phyloP scores from a whole-genome alignment of 2,113 vertebrate species.

The Alosa alosa region DNA sequence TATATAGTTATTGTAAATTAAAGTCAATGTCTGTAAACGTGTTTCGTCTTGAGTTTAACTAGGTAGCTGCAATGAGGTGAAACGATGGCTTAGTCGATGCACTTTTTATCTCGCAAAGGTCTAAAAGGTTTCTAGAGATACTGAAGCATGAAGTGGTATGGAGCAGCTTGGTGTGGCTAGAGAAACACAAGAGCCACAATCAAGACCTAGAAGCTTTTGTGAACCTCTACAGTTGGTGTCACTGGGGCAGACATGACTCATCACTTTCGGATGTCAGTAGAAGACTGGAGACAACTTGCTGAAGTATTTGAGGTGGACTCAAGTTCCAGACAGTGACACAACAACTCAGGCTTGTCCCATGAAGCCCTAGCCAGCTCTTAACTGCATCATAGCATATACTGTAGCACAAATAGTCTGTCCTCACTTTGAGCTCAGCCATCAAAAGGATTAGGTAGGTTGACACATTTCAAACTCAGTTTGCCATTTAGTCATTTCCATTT shows the following conservation, averaged over 20 bases:
- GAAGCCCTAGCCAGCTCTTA: neutral
- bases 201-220: slow-evolving; percentile 76
- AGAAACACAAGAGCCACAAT: slow-evolving; percentile 73
- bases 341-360: neutral
- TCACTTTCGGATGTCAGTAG: neutral
- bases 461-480: neutral
- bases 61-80: slow-evolving; percentile 75
- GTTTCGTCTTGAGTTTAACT: slow-evolving; percentile 70
- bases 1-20: slow-evolving; percentile 38
- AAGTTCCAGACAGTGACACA: neutral
- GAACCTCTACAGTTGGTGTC: slow-evolving; percentile 75
- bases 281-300: neutral
- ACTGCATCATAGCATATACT: neutral
- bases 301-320: neutral
- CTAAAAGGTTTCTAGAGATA: slow-evolving; percentile 79
- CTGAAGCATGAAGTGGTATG: slow-evolving; percentile 78
- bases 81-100: slow-evolving; percentile 58
- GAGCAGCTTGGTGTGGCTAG: slow-evolving; percentile 64
- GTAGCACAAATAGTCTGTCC: neutral
- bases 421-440: slow-evolving; percentile 3
- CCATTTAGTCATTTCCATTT: neutral
- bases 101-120: slow-evolving; percentile 61
- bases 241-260: neutral
- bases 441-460: neutral
- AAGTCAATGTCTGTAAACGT: slow-evolving; percentile 74